Conservation (phyloP, 1,140 invertebrate genomes). For the Drosophila ercepeae region DNA sequence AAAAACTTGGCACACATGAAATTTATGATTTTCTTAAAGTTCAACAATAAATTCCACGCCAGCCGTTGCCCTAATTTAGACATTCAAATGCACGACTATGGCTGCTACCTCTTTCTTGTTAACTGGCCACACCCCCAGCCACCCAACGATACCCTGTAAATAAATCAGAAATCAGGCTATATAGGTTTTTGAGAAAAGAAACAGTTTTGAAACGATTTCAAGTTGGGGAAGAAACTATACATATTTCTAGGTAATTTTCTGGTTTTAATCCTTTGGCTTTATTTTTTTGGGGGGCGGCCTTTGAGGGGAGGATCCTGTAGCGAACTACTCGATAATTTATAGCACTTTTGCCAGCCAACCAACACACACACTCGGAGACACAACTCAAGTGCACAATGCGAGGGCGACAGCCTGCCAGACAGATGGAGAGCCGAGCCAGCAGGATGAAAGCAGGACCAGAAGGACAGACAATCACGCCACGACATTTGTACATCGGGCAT, state of each 20-base stretch:
- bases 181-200: background rate
- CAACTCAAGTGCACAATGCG: conserved; percentile 65
- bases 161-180: background rate
- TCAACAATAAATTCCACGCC: background rate
- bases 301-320: conserved; percentile 30
- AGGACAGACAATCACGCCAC: conserved; percentile 64
- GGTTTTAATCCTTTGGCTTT: background rate
- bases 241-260: too few relatives aligned
- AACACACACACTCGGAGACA: conserved; percentile 16
- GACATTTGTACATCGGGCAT: conserved; percentile 59
- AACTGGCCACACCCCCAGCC: background rate
- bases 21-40: conserved; percentile 19
- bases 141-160: conserved; percentile 9
- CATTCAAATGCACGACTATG: conserved; percentile 27
- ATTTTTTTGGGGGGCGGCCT: conserved; percentile 1
- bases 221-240: too few relatives aligned
- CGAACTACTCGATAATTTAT: conserved; percentile 78
- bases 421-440: conserved; percentile 1
- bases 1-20: background rate
- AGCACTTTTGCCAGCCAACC: conserved; percentile 73
- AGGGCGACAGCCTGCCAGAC: background rate
- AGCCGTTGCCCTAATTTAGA: conserved; percentile 31
- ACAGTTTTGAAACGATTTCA: too few relatives aligned
- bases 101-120: conserved; percentile 34
- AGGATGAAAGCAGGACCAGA: conserved; percentile 19